phyloP scores from a whole-genome alignment of 2,888 invertebrate genomes.

The Thelaira solivaga region DNA sequence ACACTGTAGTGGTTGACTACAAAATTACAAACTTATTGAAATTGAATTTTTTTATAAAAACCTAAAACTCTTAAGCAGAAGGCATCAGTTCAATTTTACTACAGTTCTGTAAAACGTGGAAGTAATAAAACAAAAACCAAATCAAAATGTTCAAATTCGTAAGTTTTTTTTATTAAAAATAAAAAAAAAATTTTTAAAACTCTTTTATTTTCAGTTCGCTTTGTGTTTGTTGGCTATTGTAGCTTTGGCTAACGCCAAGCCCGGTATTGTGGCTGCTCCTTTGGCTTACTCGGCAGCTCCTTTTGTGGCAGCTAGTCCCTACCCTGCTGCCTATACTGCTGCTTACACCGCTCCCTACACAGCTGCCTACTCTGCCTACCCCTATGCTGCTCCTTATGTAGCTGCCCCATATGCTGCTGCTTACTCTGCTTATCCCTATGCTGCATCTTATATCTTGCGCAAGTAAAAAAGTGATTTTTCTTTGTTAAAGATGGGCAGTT shows the following conservation, averaged over 20 bases:
- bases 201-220: neutral
- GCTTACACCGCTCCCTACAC: slow-evolving; percentile 42
- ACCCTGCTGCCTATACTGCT: slow-evolving; percentile 60
- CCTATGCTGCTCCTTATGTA: slow-evolving; percentile 62
- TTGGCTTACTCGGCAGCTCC: slow-evolving; percentile 65
- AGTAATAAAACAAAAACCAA: neutral
- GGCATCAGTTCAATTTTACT: slow-evolving; percentile 12
- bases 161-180: neutral
- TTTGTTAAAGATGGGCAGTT: too few species aligned
- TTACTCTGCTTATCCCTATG: slow-evolving; percentile 48
- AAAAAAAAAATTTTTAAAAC: neutral
- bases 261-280: slow-evolving; percentile 64
- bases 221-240: slow-evolving; percentile 1
- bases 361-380: slow-evolving; percentile 63
- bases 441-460: slow-evolving; percentile 52
- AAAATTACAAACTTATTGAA: neutral
- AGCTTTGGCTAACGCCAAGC: slow-evolving; percentile 64
- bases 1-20: neutral
- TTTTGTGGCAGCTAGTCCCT: slow-evolving; percentile 58
- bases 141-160: slow-evolving; percentile 55
- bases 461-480: slow-evolving; percentile 14
- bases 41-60: slow-evolving; percentile 7
- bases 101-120: neutral
- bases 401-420: slow-evolving; percentile 53
- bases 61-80: neutral